phyloP scores from a whole-genome alignment of 2,113 vertebrate genomes.

The Passer montanus region DNA sequence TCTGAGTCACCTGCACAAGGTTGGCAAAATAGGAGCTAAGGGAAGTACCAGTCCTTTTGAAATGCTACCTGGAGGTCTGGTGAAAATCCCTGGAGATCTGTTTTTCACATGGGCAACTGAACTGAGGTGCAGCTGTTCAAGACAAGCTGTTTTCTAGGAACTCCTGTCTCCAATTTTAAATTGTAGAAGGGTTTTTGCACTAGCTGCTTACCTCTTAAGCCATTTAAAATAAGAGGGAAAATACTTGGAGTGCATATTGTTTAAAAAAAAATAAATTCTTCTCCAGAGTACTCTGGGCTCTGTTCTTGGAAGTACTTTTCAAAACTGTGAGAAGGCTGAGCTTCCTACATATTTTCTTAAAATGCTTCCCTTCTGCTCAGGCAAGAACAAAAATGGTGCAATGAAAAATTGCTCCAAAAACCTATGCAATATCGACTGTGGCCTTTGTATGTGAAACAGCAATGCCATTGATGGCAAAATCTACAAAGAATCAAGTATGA shows the following conservation, averaged over 20 bases:
- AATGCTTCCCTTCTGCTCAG: not conserved
- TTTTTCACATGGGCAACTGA: not conserved
- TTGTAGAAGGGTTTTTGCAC: not conserved
- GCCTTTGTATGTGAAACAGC: not conserved
- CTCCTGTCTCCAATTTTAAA: not conserved
- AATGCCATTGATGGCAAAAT: not conserved
- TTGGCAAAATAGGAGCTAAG: not conserved
- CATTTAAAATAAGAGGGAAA: not conserved
- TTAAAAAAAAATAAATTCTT: not conserved
- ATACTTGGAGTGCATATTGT: not conserved
- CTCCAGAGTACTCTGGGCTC: not conserved
- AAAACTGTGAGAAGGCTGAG: not conserved
- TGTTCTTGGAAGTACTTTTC: not conserved
- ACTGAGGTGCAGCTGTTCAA: not conserved
- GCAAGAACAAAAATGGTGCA: not conserved
- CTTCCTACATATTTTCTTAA: not conserved
- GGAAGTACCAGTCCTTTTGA: not conserved
- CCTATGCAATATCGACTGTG: fast-evolving
- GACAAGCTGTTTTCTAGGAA: not conserved
- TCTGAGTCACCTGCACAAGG: not conserved
- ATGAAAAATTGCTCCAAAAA: not conserved
- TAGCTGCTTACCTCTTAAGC: not conserved
- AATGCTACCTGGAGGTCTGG: not conserved
- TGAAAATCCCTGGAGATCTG: not conserved
- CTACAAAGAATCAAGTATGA: not conserved